phyloP scores from a whole-genome alignment of 2,888 invertebrate genomes.

The Cerceris rybyensis region DNA sequence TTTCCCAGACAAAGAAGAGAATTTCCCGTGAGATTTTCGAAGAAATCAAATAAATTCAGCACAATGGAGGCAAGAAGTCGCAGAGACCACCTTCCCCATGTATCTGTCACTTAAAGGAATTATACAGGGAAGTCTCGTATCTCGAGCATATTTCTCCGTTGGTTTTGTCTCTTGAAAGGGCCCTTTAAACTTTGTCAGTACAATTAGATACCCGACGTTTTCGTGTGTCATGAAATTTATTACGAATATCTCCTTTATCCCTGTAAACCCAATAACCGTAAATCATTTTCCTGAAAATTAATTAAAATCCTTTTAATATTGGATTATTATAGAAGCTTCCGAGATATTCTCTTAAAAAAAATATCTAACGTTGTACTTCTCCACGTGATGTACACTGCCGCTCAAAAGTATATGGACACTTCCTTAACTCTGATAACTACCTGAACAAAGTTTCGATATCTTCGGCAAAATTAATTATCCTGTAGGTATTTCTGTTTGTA shows the following conservation, averaged over 20 bases:
- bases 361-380: no score
- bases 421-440: no score
- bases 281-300: no score
- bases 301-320: no score
- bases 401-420: no score
- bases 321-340: no score
- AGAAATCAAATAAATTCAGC: conserved; percentile 36
- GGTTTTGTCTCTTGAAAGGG: not conserved
- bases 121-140: conserved; percentile 18
- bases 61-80: conserved; percentile 22
- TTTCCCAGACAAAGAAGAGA: not conserved
- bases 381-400: no score
- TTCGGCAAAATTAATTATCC: no score
- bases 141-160: conserved; percentile 29
- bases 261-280: no score
- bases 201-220: not conserved
- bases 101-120: conserved; percentile 21
- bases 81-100: conserved; percentile 38
- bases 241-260: not conserved
- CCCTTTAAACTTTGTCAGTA: not conserved
- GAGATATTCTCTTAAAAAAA: no score
- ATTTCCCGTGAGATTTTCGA: conserved; percentile 15
- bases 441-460: no score
- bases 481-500: no score
- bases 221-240: not conserved